Evolutionary conservation across 1,140 invertebrate species (phyloP).

Genomic region (Penaeus vannamei): DNA sequence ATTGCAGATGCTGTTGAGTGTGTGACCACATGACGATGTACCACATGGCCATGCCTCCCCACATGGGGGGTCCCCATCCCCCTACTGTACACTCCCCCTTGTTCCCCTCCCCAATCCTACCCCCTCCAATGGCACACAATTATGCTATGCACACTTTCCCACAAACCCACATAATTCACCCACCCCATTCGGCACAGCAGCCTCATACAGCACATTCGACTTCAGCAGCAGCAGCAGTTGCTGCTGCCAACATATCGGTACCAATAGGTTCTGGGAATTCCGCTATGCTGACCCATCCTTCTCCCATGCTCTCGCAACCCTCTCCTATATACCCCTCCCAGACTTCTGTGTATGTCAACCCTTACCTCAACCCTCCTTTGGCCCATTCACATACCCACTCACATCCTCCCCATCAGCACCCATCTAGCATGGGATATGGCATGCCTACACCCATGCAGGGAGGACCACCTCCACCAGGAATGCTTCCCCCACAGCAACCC

Average conservation of each 20-base stretch:
- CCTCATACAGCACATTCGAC: slow-evolving; percentile 17
- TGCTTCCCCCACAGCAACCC: slow-evolving; percentile 50
- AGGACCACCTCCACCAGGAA: slow-evolving; percentile 30
- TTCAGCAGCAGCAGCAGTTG: slow-evolving; percentile 11
- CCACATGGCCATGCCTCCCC: slow-evolving; percentile 67
- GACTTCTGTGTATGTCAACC: slow-evolving; percentile 64
- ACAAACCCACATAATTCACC: slow-evolving; percentile 27
- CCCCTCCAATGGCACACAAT: slow-evolving; percentile 58
- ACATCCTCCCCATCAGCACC: slow-evolving; percentile 55
- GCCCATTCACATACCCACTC: slow-evolving; percentile 50
- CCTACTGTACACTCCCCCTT: slow-evolving; percentile 61
- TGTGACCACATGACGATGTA: slow-evolving; percentile 67
- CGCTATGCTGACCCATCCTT: slow-evolving; percentile 54
- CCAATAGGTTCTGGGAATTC: slow-evolving; percentile 55
- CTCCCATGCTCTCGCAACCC: slow-evolving; percentile 61
- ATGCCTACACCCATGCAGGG: slow-evolving; percentile 31
- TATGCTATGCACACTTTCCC: slow-evolving; percentile 58
- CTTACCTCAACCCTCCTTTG: slow-evolving; percentile 53
- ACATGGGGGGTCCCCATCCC: slow-evolving; percentile 66
- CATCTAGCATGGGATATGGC: slow-evolving; percentile 44
- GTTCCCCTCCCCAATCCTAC: slow-evolving; percentile 58
- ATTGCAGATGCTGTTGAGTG: slow-evolving; percentile 48
- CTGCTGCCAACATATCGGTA: slow-evolving; percentile 37
- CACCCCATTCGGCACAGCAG: slow-evolving; percentile 42
- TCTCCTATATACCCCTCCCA: slow-evolving; percentile 55